Base-by-base conservation (phyloP, 2,888 invertebrate genomes). In the Endotricha flammealis region DNA sequence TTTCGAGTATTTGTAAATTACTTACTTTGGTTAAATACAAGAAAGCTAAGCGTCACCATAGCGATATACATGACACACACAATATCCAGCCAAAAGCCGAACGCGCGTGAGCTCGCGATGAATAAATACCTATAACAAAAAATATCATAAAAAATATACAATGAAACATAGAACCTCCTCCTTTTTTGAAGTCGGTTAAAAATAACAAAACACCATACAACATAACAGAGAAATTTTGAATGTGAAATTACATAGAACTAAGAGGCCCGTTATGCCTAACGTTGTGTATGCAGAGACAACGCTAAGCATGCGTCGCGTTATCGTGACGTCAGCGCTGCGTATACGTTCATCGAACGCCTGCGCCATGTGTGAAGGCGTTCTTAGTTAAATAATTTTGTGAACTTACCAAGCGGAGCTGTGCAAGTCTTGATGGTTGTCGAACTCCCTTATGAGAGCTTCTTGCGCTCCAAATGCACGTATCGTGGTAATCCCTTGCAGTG, bases 81-180 rank as follows among this genome's bases (percentile, higher is more conserved):
- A 48, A 95, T 87, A 70, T 99, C 99, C 56, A 99, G 80, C 90
- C 95, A 95, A 61, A 97, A 94, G 0, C 97, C 98, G 63, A 99
- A 97, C 52, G 98, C 97, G 42, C 98, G 91, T 10, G 95, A 95
- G 3, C 95, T 93, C 0, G 95, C 91, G 36, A 99, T 91, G 72
- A 96, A 97, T 58, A 96, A 87, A 66, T 92, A 98, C 86, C 86
- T 86, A 53, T 0, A 65, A 59, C 16, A 13, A 32, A 38, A 29
- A 14, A 22, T n/a, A n/a, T n/a, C n/a, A 27, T 12, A 40, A 27
- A 31, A 14, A n/a, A 13, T 10, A 23, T n/a, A n/a, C n/a, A n/a
- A n/a, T n/a, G n/a, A 32, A 12, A 3, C 29, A 11, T 32, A 36
- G 39, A 10, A 24, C 27, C 1, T 28, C n/a, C n/a, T n/a, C n/a